These are phyloP conservation scores for Piezodorus guildinii DNA, from an alignment of 1,140 invertebrate genomes.

Conservation along the genomic window DNA sequence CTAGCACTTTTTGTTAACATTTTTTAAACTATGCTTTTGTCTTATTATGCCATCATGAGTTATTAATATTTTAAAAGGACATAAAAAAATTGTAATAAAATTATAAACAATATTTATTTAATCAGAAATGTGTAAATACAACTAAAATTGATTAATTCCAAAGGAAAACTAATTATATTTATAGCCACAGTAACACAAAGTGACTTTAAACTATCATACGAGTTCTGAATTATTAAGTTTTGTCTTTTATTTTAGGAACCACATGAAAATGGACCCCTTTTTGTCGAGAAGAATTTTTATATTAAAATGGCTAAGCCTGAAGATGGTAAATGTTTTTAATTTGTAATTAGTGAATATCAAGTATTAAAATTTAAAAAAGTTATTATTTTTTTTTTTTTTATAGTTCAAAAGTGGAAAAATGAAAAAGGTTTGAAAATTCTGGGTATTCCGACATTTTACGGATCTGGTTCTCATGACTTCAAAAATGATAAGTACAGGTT, in stretches of 20 bases:
- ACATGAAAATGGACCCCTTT: constrained; percentile 82
- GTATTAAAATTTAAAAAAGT: neutral
- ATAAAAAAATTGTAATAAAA: too few species aligned
- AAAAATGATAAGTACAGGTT: constrained; percentile 74
- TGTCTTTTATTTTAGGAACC: constrained; percentile 63
- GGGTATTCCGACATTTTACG: constrained; percentile 77
- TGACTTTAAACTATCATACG: too few species aligned
- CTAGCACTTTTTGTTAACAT: too few species aligned
- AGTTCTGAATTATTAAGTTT: too few species aligned
- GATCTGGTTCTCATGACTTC: constrained; percentile 67
- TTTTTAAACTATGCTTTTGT: too few species aligned
- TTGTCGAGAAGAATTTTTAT: constrained; percentile 93
- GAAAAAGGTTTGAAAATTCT: constrained; percentile 57
- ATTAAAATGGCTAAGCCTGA: constrained; percentile 70
- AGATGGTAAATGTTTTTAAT: constrained; percentile 47
- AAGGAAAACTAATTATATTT: too few species aligned
- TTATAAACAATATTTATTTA: too few species aligned
- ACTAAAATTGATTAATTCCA: too few species aligned
- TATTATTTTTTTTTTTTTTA: neutral
- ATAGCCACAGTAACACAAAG: too few species aligned
- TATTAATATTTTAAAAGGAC: too few species aligned
- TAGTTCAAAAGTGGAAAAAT: constrained; percentile 66
- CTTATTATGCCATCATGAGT: too few species aligned
- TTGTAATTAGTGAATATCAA: neutral
- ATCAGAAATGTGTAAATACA: too few species aligned